Percentiles rank a stretch among this genome's conserved stretches.
phyloP scores from a whole-genome alignment of 2,888 invertebrate species.

The Dryococelus australis region DNA sequence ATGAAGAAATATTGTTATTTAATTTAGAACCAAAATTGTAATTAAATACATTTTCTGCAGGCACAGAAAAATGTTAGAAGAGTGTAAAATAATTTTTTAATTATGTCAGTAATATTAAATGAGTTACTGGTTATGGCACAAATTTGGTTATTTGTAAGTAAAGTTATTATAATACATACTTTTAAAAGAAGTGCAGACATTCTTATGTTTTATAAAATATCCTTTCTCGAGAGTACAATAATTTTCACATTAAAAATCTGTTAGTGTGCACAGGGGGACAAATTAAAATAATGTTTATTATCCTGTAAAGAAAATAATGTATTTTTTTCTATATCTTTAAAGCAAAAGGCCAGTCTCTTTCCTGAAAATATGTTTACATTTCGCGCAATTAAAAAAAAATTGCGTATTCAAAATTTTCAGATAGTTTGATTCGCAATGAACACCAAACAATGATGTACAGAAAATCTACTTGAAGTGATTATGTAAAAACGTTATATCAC shows the following conservation, averaged over 20 bases:
- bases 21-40: background rate
- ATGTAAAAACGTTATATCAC: too few species aligned
- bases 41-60: slow-evolving; percentile 6
- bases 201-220: slow-evolving; percentile 26
- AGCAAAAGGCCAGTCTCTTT: too few species aligned
- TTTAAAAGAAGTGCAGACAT: slow-evolving; percentile 31
- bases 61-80: background rate
- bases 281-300: background rate
- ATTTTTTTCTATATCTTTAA: too few species aligned
- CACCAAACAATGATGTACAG: background rate
- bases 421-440: too few species aligned
- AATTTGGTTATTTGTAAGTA: slow-evolving; percentile 23
- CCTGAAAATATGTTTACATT: too few species aligned
- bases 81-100: background rate
- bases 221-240: background rate
- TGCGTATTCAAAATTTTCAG: too few species aligned
- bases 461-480: background rate
- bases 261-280: background rate
- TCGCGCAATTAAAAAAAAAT: too few species aligned
- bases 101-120: background rate
- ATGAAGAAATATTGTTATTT: slow-evolving; percentile 1
- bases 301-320: too few species aligned
- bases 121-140: slow-evolving; percentile 4
- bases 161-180: slow-evolving; percentile 2
- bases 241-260: slow-evolving; percentile 23